A percentile compares a stretch with the other conserved stretches of the same genome.
phyloP scores from a whole-genome alignment of 2,113 vertebrate species.

The Brachirus orientalis region DNA sequence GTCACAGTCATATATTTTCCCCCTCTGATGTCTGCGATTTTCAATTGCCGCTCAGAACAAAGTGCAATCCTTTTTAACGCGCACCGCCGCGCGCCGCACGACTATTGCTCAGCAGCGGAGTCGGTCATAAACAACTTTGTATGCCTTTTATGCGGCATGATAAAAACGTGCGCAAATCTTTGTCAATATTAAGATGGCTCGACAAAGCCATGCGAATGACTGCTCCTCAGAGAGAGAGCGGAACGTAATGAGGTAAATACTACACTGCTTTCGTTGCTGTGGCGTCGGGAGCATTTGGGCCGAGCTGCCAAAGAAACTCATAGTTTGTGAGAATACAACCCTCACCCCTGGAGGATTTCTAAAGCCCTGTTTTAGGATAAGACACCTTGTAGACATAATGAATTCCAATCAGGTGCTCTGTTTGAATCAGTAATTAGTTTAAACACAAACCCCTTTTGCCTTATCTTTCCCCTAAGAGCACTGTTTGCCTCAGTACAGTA shows the following conservation, averaged over 20 bases:
- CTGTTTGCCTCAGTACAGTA: not conserved
- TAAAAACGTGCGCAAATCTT: constrained; percentile 68
- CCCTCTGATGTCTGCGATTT: constrained; percentile 59
- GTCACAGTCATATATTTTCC: constrained; percentile 40
- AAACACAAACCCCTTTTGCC: not conserved
- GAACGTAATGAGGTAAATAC: constrained; percentile 57
- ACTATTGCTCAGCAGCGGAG: constrained; percentile 29
- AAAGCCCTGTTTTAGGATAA: constrained; percentile 24
- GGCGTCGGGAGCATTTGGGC: constrained; percentile 32
- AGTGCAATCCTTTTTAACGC: constrained; percentile 63
- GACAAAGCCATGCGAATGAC: constrained; percentile 58
- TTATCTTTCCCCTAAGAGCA: not conserved
- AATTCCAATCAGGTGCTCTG: constrained; percentile 22
- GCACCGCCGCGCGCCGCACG: constrained; percentile 33
- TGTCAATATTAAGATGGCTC: constrained; percentile 68
- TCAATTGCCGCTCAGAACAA: constrained; percentile 56
- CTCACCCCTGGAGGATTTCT: constrained; percentile 22
- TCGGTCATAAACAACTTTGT: constrained; percentile 65
- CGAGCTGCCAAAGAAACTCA: constrained; percentile 49
- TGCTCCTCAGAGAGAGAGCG: constrained; percentile 40
- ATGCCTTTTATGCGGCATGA: constrained; percentile 49
- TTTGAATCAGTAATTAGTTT: constrained; percentile 3
- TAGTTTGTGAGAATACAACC: constrained; percentile 40
- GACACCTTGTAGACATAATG: constrained; percentile 31
- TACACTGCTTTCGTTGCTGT: constrained; percentile 26